Evolutionary conservation across 2,888 invertebrate species (phyloP), one percentile per base, ranked within the genome.

Genomic region (Dolichopus griseipennis): DNA sequence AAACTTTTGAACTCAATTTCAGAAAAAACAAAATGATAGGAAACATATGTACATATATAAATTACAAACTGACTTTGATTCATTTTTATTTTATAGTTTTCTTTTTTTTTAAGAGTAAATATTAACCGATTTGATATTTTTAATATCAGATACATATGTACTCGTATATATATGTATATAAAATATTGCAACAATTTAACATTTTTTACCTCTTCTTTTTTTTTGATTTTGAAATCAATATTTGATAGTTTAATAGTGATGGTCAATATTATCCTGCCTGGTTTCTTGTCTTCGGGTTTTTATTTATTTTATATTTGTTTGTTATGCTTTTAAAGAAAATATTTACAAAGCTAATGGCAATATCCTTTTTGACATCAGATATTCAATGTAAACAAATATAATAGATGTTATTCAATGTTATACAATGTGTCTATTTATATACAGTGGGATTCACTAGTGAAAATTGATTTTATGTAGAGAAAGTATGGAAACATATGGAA

Each of bases 331-430:
- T 4, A 21, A 27, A 63, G 63, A 63, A 27, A 63, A 63, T 63
- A 63, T 63, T 63, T 63, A 33, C 63, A 63, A 27, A 63, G 27
- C 63, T 63, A 63, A 63, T 63, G 63, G 63, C 63, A 21, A 63
- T 52, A 52, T 52, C 52, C 52, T 52, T 52, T 27, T 52, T 52
- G 52, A 52, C 52, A 52, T 52, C 15, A 52, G 52, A 52, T 41
- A 52, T 52, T 10, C 34, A 37, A 37, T 10, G 12, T 37, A 37
- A 1, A 37, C 37, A 37, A 37, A 37, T 27, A 27, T 27, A 4
- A 27, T 27, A 27, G 27, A 27, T 27, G 27, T 27, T 27, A 27
- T 27, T 27, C 5, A 27, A 27, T 27, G 27, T 27, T 27, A 27
- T 4, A 27, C 27, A 27, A 27, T 27, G 27, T 27, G 5, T 27